phyloP scores from a whole-genome alignment of 2,113 vertebrate species.

The Pithys albifrons region DNA sequence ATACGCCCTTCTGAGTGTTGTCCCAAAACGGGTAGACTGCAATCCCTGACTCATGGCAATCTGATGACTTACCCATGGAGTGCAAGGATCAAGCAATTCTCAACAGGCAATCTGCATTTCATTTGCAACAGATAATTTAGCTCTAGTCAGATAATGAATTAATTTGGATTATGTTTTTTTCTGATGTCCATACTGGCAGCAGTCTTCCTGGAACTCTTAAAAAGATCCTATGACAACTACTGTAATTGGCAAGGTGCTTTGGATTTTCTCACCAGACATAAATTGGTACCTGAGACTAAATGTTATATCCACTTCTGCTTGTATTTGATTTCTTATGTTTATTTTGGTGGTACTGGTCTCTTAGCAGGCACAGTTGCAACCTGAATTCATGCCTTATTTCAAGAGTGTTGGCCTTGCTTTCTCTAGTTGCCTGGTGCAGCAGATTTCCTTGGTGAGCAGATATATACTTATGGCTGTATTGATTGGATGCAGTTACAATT shows the following conservation, averaged over 20 bases:
- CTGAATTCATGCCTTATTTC: constrained; percentile 22
- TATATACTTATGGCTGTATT: neutral
- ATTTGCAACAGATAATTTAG: neutral
- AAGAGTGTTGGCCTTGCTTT: neutral
- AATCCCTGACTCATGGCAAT: neutral
- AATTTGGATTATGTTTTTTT: neutral
- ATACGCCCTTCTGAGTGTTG: neutral
- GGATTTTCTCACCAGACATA: constrained; percentile 42
- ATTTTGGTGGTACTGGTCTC: constrained; percentile 4
- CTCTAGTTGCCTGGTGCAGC: neutral
- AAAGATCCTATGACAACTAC: neutral
- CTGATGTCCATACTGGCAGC: neutral
- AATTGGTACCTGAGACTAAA: constrained; percentile 35
- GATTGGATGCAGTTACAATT: neutral
- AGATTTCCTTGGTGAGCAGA: constrained; percentile 11
- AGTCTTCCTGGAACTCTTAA: constrained; percentile 24
- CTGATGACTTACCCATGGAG: neutral
- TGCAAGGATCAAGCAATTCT: neutral
- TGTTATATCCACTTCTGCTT: neutral
- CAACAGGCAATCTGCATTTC: neutral
- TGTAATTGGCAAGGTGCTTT: constrained; percentile 11
- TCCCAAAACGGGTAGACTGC: neutral
- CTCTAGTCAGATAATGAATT: constrained; percentile 1
- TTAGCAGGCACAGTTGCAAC: constrained; percentile 37
- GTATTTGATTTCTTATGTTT: neutral